Base-by-base conservation (phyloP, 2,113 vertebrate species). In the Thermophis baileyi region DNA sequence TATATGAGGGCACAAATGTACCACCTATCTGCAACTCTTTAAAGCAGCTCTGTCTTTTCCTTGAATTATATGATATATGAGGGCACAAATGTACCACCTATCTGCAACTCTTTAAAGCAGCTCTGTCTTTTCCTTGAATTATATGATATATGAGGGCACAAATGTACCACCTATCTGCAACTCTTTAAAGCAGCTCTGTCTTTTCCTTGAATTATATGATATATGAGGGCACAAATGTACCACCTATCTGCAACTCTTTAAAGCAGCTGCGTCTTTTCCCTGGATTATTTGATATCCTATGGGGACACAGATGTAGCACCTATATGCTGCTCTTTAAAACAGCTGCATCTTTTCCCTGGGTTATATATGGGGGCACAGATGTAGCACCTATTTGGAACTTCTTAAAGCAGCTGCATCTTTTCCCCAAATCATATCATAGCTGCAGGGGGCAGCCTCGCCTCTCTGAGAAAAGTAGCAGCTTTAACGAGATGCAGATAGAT, bases 21-120 rank as follows among this genome's bases (percentile, higher is more conserved):
- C n/a, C n/a, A n/a, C n/a, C n/a, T n/a, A 18, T 9, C 0, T 22
- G 8, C 7, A 16, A 16, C 4, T 12, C 12, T 87, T 30, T 30
- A 51, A 47, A 16, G 47, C 14, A 87, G 27, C 27, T n/a, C 30
- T 3, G 49, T 87, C 25, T 18, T 87, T 87, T 4, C 46, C 46
- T 25, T 49, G 25, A 27, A 87, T 50, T 49, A 30, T 49, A 8
- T 50, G 46, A 16, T 11, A 30, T 11, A 30, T 11, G 3, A 27
- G 27, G 27, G 2, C 60, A 12, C 11, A 30, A 11, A 63, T n/a
- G 60, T 44, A 53, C 4, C 47, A 46, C 44, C 51, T 44, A 6
- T 6, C 1, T 49, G 12, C 12, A 8, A 2, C 0, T 47, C 6
- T 87, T 50, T 50, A 87, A 47, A 30, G 1, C 3, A 87, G 6